A percentile compares a stretch with the other conserved stretches of the same genome.
These are phyloP conservation scores for Accipiter virgatus DNA, from an alignment of 2,113 vertebrate species.

Conservation along the genomic window DNA sequence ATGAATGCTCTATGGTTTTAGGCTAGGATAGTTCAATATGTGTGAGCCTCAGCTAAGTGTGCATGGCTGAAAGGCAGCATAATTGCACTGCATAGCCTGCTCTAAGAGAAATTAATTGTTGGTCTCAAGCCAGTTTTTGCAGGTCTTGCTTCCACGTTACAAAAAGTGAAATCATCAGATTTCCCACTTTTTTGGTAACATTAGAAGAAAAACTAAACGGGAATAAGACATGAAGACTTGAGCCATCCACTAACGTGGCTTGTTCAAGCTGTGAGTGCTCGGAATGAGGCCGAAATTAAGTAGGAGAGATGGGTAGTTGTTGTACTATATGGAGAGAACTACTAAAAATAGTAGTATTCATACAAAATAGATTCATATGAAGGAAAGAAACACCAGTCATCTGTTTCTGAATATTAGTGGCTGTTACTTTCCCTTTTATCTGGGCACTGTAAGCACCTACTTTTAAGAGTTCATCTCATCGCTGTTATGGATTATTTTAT, in stretches of 20 bases:
- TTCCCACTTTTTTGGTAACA: not conserved
- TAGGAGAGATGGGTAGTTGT: not conserved
- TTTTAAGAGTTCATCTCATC: not conserved
- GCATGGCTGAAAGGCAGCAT: not conserved
- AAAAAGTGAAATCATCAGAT: not conserved
- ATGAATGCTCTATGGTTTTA: not conserved
- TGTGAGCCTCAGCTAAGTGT: not conserved
- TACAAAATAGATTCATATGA: not conserved
- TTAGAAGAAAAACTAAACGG: not conserved
- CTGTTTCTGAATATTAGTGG: not conserved
- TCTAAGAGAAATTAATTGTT: not conserved
- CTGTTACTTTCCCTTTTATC: not conserved
- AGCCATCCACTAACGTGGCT: not conserved
- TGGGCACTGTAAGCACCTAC: not conserved
- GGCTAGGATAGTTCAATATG: not conserved
- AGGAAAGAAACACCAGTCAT: not conserved
- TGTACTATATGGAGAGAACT: not conserved
- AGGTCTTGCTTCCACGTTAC: not conserved
- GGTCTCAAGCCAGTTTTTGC: not conserved
- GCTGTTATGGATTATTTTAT: not conserved
- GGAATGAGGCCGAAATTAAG: not conserved
- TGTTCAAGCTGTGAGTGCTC: not conserved
- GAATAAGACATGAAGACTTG: not conserved
- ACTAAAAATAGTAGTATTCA: not conserved
- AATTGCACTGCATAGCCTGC: not conserved